Conservation (phyloP, 2,888 invertebrate species). For the Trichacis sp. region DNA sequence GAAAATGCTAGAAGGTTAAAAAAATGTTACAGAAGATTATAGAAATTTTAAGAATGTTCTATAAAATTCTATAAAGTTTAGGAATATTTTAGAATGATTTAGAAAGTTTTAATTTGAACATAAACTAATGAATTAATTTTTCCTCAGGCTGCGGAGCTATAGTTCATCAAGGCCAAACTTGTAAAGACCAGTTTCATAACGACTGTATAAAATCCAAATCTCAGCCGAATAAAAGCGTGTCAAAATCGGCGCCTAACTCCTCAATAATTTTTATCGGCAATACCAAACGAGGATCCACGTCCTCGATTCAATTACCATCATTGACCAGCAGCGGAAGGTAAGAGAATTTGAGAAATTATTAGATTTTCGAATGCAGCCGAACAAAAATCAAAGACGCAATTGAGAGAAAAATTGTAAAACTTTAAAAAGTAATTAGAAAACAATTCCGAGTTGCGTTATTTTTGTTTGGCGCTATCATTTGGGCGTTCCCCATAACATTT, state of each 20-base stretch:
- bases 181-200: constrained; percentile 85
- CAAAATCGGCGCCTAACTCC: constrained; percentile 64
- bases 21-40: too few species aligned
- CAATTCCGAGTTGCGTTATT: neutral
- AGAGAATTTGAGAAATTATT: constrained; percentile 38
- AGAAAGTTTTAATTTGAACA: too few species aligned
- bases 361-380: constrained; percentile 4
- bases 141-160: constrained; percentile 84
- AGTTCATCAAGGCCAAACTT: constrained; percentile 84
- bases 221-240: constrained; percentile 58
- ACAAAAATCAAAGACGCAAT: constrained; percentile 11
- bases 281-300: constrained; percentile 63
- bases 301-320: constrained; percentile 60
- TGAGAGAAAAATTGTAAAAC: neutral
- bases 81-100: too few species aligned
- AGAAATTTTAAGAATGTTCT: too few species aligned
- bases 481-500: neutral
- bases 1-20: too few species aligned
- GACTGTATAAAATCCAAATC: constrained; percentile 82
- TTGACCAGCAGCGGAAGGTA: constrained; percentile 63
- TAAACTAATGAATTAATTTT: neutral
- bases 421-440: too few species aligned
- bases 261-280: constrained; percentile 56
- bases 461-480: constrained; percentile 7
- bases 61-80: too few species aligned